These are phyloP conservation scores for Pachyuromys duprasi DNA, from an alignment of 2,797 vertebrate species.

Conservation along the genomic window DNA sequence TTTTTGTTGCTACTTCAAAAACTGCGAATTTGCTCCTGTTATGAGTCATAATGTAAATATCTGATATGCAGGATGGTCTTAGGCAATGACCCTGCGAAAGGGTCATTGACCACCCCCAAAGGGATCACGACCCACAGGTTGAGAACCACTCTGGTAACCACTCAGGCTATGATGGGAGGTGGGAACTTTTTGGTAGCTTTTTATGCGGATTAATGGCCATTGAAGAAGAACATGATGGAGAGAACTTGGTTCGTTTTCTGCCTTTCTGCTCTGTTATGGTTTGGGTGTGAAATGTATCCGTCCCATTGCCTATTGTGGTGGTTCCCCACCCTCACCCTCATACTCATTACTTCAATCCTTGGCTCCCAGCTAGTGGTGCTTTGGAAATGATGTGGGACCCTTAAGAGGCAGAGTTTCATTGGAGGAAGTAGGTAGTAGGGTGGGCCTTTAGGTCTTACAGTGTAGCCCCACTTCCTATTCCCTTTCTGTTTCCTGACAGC, in stretches of 20 bases:
- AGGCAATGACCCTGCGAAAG: not conserved
- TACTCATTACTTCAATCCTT: not conserved
- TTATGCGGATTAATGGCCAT: too few relatives aligned
- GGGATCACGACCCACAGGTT: not conserved
- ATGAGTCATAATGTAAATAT: not conserved
- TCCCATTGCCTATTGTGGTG: not conserved
- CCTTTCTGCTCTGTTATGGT: not conserved
- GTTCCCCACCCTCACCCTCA: not conserved
- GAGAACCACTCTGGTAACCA: not conserved
- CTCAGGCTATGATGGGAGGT: not conserved
- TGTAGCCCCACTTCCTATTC: not conserved
- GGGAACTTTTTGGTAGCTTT: not conserved
- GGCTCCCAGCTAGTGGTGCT: not conserved
- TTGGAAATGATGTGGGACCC: not conserved
- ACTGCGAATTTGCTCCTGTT: not conserved
- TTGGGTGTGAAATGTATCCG: not conserved
- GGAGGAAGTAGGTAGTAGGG: not conserved
- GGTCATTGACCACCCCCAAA: too few relatives aligned
- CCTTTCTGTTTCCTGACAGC: not conserved
- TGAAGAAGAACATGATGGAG: not conserved
- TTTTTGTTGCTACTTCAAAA: not conserved
- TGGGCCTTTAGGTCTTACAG: not conserved
- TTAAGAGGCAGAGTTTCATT: not conserved
- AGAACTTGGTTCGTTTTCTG: not conserved
- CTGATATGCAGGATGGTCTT: not conserved